These are phyloP conservation scores for Papilio xuthus DNA, from an alignment of 1,140 invertebrate genomes.

Conservation along the genomic window DNA sequence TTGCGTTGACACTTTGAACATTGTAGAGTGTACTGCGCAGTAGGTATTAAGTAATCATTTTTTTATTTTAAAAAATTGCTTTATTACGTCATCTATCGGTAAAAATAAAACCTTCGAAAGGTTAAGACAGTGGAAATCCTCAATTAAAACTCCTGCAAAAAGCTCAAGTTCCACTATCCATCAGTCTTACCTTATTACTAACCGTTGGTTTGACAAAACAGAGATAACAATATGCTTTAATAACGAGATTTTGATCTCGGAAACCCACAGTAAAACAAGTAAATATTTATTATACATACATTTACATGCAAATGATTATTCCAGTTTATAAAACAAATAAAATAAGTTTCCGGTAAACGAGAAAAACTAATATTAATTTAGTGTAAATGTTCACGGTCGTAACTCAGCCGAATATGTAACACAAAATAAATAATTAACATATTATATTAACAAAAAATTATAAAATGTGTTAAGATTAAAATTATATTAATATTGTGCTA, in stretches of 20 bases:
- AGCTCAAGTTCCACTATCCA: too few species aligned
- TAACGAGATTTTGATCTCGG: too few species aligned
- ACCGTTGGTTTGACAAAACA: too few species aligned
- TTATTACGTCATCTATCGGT: neutral
- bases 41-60: neutral
- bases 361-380: neutral
- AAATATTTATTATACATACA: neutral
- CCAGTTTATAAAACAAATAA: neutral
- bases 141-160: neutral
- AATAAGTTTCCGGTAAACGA: neutral
- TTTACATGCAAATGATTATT: neutral
- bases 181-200: too few species aligned
- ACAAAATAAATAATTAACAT: neutral
- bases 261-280: neutral
- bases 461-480: neutral
- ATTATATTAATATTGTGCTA: conserved; percentile 13
- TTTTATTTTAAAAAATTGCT: neutral
- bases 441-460: neutral
- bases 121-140: neutral
- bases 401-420: neutral
- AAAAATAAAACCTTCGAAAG: too few species aligned
- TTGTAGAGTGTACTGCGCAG: conserved; percentile 5
- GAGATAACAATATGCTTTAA: too few species aligned
- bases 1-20: conserved; percentile 22
- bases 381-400: neutral